Evolutionary conservation across 2,113 vertebrate species (phyloP).

Genomic region (Ammodytes dubius): DNA sequence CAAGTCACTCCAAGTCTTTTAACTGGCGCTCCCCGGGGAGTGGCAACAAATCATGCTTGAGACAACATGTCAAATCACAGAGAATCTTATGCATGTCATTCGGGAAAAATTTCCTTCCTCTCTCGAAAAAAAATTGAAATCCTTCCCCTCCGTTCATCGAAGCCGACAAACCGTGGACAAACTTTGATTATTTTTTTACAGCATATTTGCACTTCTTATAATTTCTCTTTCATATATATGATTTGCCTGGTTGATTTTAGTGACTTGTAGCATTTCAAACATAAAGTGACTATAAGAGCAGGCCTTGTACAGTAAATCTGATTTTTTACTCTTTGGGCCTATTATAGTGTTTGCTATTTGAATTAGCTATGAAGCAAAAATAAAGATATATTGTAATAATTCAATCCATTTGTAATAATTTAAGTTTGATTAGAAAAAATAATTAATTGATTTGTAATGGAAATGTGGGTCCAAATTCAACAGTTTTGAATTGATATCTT

Average conservation of each 20-base stretch:
- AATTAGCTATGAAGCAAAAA: not conserved
- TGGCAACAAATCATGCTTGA: constrained; percentile 82
- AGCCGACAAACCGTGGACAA: constrained; percentile 29
- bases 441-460: not conserved
- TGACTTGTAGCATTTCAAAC: not conserved
- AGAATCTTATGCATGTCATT: constrained; percentile 64
- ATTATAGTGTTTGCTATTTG: not conserved
- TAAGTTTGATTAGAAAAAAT: not conserved
- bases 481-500: not conserved
- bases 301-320: not conserved
- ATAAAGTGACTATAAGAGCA: not conserved
- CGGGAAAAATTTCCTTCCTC: constrained; percentile 28
- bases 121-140: constrained; percentile 31
- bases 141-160: constrained; percentile 34
- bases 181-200: constrained; percentile 47
- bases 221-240: constrained; percentile 21
- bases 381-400: not conserved
- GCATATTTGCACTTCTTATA: constrained; percentile 32
- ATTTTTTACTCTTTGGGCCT: not conserved
- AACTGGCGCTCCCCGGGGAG: constrained; percentile 77
- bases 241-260: not conserved
- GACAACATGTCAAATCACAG: constrained; percentile 82
- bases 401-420: not conserved
- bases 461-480: not conserved
- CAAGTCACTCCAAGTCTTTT: constrained; percentile 80